Percentiles rank a stretch among this genome's conserved stretches.
Evolutionary conservation across 1,140 invertebrate species (phyloP).

Genomic region (Drosophila gunungcola): DNA sequence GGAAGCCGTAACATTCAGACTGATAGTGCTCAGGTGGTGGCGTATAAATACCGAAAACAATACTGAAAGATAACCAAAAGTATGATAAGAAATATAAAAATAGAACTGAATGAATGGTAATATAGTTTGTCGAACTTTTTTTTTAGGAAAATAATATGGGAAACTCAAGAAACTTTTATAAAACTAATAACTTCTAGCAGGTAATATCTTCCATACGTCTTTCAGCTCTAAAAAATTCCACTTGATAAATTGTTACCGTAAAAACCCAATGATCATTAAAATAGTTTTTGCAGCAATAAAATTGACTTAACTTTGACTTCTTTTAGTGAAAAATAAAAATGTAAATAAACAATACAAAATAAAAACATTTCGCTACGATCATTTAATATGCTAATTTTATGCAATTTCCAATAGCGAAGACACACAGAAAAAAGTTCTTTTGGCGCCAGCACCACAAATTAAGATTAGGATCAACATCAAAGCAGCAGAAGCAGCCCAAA

Average conservation of each 20-base stretch:
- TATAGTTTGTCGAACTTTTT: conserved; percentile 9
- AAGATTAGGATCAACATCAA: conserved; percentile 80
- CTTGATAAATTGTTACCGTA: conserved; percentile 21
- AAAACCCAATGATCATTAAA: conserved; percentile 10
- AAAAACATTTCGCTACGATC: conserved; percentile 54
- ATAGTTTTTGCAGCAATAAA: conserved; percentile 48
- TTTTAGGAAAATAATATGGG: background rate
- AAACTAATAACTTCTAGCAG: background rate
- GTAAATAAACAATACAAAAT: conserved; percentile 48
- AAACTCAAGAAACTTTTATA: background rate
- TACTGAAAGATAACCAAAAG: conserved; percentile 19
- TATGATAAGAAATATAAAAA: conserved; percentile 21
- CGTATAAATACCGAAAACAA: conserved; percentile 33
- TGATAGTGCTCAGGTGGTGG: conserved; percentile 25
- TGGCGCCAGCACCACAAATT: conserved; percentile 79
- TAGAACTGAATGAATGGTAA: conserved; percentile 5
- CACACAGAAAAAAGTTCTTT: conserved; percentile 42
- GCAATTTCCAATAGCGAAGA: conserved; percentile 37
- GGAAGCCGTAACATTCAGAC: conserved; percentile 12
- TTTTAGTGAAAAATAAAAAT: conserved; percentile 38
- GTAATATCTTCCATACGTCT: too few relatives aligned
- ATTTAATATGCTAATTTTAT: conserved; percentile 69
- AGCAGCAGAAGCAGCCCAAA: conserved; percentile 41
- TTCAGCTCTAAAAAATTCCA: background rate
- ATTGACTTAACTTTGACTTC: conserved; percentile 47